phyloP scores from a whole-genome alignment of 2,888 invertebrate genomes.

The Xanthia icteritia region DNA sequence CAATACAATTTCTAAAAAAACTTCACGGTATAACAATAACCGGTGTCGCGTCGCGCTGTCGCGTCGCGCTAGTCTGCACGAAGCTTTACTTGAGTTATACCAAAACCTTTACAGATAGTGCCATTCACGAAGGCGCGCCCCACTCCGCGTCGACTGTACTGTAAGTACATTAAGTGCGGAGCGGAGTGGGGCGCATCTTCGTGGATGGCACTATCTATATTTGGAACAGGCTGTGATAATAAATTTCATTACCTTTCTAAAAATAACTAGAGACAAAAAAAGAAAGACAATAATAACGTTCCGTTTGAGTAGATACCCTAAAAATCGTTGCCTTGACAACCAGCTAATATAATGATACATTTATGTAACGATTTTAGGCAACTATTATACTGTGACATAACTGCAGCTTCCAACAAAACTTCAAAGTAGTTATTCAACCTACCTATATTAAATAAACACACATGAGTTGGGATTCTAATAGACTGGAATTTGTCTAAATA shows the following conservation, averaged over 20 bases:
- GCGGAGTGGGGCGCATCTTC: too few species aligned
- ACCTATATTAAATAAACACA: background rate
- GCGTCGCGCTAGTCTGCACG: too few species aligned
- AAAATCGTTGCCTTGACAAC: slow-evolving; percentile 24
- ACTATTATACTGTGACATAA: slow-evolving; percentile 18
- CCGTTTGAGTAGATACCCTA: slow-evolving; percentile 39
- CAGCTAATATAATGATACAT: background rate
- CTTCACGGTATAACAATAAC: too few species aligned
- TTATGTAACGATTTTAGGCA: slow-evolving; percentile 31
- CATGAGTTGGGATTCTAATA: background rate
- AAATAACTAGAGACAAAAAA: slow-evolving; percentile 24
- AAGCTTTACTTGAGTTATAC: slow-evolving; percentile 10
- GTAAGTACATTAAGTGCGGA: too few species aligned
- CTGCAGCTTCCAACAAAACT: slow-evolving; percentile 10
- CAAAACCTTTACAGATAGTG: slow-evolving; percentile 2
- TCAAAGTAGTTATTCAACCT: background rate
- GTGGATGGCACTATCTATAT: background rate
- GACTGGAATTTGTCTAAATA: background rate
- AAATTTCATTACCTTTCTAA: slow-evolving; percentile 34
- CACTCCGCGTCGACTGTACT: too few species aligned
- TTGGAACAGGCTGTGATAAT: slow-evolving; percentile 5
- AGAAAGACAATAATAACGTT: slow-evolving; percentile 34
- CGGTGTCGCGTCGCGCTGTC: too few species aligned
- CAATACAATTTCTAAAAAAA: too few species aligned
- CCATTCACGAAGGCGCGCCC: too few species aligned